Evolutionary conservation across 2,113 vertebrate species (phyloP).

Genomic region (Mola mola): DNA sequence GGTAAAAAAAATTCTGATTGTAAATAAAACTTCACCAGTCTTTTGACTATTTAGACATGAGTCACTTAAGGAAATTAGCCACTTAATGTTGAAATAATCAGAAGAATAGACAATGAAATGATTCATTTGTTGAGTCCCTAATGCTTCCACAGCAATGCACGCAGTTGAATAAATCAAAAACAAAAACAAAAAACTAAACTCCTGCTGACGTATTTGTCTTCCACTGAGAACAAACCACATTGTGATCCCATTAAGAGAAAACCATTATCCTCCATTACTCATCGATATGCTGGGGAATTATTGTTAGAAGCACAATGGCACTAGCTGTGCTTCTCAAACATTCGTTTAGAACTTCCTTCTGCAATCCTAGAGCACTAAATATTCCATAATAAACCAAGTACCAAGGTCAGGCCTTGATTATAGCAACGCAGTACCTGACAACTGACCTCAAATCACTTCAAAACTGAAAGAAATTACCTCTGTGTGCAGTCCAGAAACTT

Average conservation of each 20-base stretch:
- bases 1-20: too few species aligned
- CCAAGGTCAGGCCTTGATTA: constrained; percentile 87
- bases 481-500: constrained; percentile 4
- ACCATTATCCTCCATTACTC: constrained; percentile 55
- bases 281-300: constrained; percentile 48
- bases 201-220: constrained; percentile 1
- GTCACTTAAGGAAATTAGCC: too few species aligned
- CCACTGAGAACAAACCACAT: constrained; percentile 32
- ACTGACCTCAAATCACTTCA: constrained; percentile 87
- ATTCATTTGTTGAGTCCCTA: too few species aligned
- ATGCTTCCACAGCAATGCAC: not conserved
- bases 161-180: constrained; percentile 8
- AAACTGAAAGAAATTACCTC: constrained; percentile 84
- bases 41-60: too few species aligned
- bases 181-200: not conserved
- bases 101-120: too few species aligned
- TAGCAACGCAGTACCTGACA: constrained; percentile 86
- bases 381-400: constrained; percentile 84
- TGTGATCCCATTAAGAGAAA: constrained; percentile 43
- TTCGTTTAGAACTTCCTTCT: constrained; percentile 59
- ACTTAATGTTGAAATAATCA: too few species aligned
- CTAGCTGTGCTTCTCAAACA: constrained; percentile 21
- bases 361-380: constrained; percentile 82
- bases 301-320: constrained; percentile 52
- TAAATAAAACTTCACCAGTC: too few species aligned